These are phyloP conservation scores for Arnoldichthys spilopterus DNA, from an alignment of 2,797 vertebrate genomes.

Conservation along the genomic window DNA sequence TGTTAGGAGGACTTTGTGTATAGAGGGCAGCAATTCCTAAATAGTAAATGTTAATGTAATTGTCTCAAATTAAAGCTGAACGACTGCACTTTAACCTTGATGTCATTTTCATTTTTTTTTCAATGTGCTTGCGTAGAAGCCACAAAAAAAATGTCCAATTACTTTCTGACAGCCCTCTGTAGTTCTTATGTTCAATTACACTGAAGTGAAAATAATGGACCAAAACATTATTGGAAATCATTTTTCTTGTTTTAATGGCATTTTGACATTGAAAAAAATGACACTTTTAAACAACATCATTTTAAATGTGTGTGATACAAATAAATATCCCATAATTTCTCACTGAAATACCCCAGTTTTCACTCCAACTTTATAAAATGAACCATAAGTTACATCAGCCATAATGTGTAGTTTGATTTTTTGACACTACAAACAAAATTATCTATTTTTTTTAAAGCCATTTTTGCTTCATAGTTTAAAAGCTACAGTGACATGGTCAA, in stretches of 20 bases:
- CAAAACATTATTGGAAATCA: not conserved
- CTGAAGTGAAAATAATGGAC: not conserved
- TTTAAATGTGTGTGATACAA: conserved; percentile 33
- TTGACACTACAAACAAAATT: conserved; percentile 23
- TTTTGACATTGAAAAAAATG: conserved; percentile 27
- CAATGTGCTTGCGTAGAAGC: not conserved
- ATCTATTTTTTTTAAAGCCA: conserved; percentile 20
- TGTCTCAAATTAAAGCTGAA: no score
- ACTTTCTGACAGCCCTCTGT: not conserved
- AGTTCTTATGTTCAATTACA: not conserved
- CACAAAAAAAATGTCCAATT: not conserved
- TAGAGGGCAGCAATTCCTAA: not conserved
- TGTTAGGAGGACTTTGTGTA: not conserved
- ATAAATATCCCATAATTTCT: conserved; percentile 35
- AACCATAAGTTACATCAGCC: not conserved
- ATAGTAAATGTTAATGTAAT: not conserved
- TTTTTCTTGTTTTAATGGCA: conserved; percentile 7
- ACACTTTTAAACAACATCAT: conserved; percentile 7
- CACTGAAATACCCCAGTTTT: not conserved
- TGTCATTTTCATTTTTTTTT: not conserved
- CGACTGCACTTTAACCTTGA: no score
- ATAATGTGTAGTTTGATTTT: not conserved
- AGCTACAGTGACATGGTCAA: not conserved
- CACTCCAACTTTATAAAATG: not conserved
- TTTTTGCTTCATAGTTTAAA: conserved; percentile 1